A percentile compares a stretch with the other conserved stretches of the same genome.
Conservation (phyloP, 2,113 vertebrate species). For the Epinephelus moara region DNA sequence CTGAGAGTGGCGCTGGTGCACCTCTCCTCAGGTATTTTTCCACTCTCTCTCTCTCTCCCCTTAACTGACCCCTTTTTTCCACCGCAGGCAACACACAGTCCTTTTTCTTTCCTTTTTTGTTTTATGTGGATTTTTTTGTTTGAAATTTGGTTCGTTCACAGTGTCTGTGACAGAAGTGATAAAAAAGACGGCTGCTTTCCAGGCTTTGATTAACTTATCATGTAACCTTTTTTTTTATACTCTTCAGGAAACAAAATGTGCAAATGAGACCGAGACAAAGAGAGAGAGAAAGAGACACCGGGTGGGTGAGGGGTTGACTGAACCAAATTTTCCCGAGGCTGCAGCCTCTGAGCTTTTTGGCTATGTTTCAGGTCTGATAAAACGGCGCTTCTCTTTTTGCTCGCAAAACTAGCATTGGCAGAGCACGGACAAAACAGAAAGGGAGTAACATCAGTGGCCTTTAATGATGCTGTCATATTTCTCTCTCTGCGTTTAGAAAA, state of each 20-base stretch:
- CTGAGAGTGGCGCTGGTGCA: conserved; percentile 81
- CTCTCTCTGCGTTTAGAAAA: neutral
- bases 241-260: conserved; percentile 43
- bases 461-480: conserved; percentile 9
- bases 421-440: conserved; percentile 14
- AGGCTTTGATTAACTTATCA: conserved; percentile 81
- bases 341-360: conserved; percentile 81
- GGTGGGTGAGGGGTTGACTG: conserved; percentile 53
- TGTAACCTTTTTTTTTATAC: conserved; percentile 80
- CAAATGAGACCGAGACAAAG: conserved; percentile 34
- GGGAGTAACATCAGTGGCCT: neutral
- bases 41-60: conserved; percentile 10
- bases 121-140: conserved; percentile 7
- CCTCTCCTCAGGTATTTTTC: conserved; percentile 73
- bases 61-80: conserved; percentile 13
- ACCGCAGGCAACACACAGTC: neutral
- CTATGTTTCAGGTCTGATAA: conserved; percentile 86
- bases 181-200: conserved; percentile 52
- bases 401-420: conserved; percentile 55
- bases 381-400: conserved; percentile 83
- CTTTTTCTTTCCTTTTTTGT: neutral
- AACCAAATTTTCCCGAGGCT: conserved; percentile 39
- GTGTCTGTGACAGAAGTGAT: conserved; percentile 12
- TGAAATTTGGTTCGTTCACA: conserved; percentile 31
- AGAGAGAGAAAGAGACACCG: conserved; percentile 6